A percentile compares a stretch with the other conserved stretches of the same genome.
These are phyloP conservation scores for Scytalopus superciliaris DNA, from an alignment of 2,113 vertebrate genomes.

Conservation along the genomic window DNA sequence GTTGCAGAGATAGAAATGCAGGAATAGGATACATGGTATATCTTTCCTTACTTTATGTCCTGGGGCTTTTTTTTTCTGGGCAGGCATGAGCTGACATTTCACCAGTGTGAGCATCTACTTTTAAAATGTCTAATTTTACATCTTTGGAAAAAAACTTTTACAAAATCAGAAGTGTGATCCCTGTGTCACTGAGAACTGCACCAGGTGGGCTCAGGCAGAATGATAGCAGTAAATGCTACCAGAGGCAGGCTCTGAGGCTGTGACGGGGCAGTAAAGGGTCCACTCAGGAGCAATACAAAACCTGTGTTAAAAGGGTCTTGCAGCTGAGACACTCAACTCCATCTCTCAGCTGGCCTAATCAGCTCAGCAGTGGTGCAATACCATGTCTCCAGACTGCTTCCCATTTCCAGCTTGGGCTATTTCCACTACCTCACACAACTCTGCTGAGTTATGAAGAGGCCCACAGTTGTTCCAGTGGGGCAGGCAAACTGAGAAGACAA, in stretches of 20 bases:
- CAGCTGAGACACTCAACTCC: not conserved
- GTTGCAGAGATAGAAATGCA: not conserved
- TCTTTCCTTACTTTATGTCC: not conserved
- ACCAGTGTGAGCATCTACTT: not conserved
- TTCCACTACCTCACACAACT: not conserved
- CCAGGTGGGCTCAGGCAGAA: not conserved
- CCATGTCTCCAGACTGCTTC: not conserved
- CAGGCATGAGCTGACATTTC: not conserved
- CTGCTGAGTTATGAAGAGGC: not conserved
- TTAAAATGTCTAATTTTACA: not conserved
- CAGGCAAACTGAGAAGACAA: not conserved
- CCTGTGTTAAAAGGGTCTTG: fast-evolving
- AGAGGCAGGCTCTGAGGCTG: not conserved
- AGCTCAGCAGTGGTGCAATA: not conserved
- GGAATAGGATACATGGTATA: not conserved
- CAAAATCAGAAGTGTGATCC: not conserved
- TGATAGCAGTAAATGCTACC: fast-evolving
- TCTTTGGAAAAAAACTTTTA: not conserved
- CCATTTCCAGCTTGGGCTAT: not conserved
- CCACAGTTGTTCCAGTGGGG: not conserved
- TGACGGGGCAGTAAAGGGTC: not conserved
- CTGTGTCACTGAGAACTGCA: not conserved
- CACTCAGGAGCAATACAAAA: not conserved
- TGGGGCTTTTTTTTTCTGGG: not conserved
- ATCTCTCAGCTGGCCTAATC: not conserved